These are phyloP conservation scores for Drosophila takahashii DNA, from an alignment of 1,140 invertebrate genomes.

Conservation along the genomic window DNA sequence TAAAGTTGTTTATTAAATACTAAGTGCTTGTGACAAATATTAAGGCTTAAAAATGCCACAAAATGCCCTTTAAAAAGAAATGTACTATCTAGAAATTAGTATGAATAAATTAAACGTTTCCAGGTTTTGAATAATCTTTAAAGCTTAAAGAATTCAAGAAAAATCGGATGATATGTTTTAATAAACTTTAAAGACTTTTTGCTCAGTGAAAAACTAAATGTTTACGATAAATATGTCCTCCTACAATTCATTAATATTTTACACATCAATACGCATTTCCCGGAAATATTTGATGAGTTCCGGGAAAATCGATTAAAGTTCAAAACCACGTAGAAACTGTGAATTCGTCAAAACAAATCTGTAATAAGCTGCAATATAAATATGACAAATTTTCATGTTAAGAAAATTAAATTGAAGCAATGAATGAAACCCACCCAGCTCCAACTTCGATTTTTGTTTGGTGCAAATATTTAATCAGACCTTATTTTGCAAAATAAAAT, in stretches of 20 bases:
- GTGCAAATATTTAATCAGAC: background rate
- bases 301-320: too few species aligned
- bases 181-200: background rate
- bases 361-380: too few species aligned
- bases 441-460: background rate
- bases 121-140: too few species aligned
- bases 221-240: too few species aligned
- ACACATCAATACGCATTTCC: too few species aligned
- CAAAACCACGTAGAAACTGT: too few species aligned
- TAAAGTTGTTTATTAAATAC: background rate
- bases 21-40: background rate
- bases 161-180: too few species aligned
- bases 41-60: background rate
- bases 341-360: too few species aligned
- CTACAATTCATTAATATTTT: too few species aligned
- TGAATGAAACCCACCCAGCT: background rate
- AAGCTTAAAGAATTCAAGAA: too few species aligned
- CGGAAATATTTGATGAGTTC: too few species aligned
- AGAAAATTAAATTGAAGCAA: background rate
- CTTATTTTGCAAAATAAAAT: slow-evolving; percentile 14
- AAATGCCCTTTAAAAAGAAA: background rate
- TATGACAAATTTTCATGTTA: too few species aligned
- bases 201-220: background rate
- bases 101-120: background rate
- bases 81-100: background rate